These are phyloP conservation scores for Malurus cyaneus DNA, from an alignment of 2,113 vertebrate species.

Conservation along the genomic window DNA sequence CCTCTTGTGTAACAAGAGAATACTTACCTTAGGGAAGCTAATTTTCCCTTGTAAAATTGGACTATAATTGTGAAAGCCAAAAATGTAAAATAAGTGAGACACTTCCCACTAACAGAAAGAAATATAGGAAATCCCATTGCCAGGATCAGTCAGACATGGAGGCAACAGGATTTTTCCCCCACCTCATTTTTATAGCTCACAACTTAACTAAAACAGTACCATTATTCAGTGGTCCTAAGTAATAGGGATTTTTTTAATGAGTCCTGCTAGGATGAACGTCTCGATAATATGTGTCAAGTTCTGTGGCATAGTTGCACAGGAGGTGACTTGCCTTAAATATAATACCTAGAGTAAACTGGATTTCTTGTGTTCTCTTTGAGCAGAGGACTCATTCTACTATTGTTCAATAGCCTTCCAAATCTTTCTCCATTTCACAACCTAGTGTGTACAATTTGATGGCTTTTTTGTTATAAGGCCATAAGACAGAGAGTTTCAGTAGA, in stretches of 20 bases:
- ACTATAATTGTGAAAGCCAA: conserved; percentile 51
- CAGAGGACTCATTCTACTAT: neutral
- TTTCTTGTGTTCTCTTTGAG: neutral
- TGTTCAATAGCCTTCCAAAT: neutral
- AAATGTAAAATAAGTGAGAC: conserved; percentile 55
- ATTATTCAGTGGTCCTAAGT: neutral
- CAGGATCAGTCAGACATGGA: conserved; percentile 21
- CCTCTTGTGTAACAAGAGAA: conserved; percentile 55
- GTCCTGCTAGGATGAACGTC: neutral
- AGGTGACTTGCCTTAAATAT: neutral
- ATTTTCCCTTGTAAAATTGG: conserved; percentile 63
- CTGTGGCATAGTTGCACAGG: neutral
- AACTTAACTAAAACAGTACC: neutral
- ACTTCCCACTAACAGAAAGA: conserved; percentile 26
- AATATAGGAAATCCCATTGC: neutral
- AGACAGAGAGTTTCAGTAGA: neutral
- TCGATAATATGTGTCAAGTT: neutral
- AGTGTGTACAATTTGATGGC: neutral
- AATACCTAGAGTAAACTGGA: neutral
- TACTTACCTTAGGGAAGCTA: conserved; percentile 50
- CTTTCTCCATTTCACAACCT: neutral
- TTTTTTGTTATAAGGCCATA: neutral
- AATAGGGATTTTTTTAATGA: neutral
- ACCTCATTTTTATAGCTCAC: neutral
- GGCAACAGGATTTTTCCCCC: neutral